Base-by-base conservation (phyloP, 2,113 vertebrate species). In the Rhinopomastus cyanomelas region DNA sequence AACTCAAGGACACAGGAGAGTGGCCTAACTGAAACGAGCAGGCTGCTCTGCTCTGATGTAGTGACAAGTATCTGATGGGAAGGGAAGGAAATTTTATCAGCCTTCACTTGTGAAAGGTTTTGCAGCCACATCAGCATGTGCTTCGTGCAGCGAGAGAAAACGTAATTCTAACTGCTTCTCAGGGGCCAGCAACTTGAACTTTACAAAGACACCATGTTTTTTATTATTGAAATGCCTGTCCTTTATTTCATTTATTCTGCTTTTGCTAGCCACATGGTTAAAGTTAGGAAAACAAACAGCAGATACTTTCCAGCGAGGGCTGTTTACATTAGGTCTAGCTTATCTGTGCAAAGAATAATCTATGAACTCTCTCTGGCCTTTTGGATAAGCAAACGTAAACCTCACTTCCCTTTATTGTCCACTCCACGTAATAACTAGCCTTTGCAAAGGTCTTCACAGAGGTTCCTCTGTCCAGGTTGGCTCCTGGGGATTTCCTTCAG, bases 321-420 rank as follows among this genome's bases (percentile, higher is more conserved):
- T 95, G 85, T 96, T 96, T 96, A 96, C 66, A 91, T 87, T 91
- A 90, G 61, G 65, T 92, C 87, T 86, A 55, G 77, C 82, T 94
- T 97, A 97, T 97, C 96, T 96, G 92, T 84, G 91, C 81, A 89
- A 97, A 95, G 96, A 96, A 92, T 96, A 96, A 95, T 95, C 88
- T 87, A 44, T 96, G 94, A 97, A 95, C 96, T 96, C 89, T 89
- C 79, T 77, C 39, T 93, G 94, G 95, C 90, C 92, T 90, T 95
- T 83, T 76, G 55, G 42, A 93, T 94, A 93, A 95, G 89, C 87
- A 89, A 96, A 92, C 6, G 39, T 53, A 95, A 95, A 94, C 90
- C 83, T 91, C 91, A 95, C 92, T 97, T 97, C 97, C 97, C 87
- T 95, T 96, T 78, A 96, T 95, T 97, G 97, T 96, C 85, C 81